These are phyloP conservation scores for Polylopha cassiicola DNA, from an alignment of 2,888 invertebrate genomes.

Conservation along the genomic window DNA sequence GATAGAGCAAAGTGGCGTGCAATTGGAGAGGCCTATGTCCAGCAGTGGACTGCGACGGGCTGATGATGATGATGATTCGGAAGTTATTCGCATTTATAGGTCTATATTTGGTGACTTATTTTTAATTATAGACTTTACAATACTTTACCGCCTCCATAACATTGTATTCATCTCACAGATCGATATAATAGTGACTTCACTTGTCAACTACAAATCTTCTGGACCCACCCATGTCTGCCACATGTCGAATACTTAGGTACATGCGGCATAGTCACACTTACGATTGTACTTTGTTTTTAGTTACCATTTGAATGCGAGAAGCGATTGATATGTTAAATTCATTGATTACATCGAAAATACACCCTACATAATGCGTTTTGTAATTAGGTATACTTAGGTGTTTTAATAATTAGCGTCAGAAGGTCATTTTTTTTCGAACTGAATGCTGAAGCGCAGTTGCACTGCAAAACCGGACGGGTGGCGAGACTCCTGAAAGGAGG, in stretches of 20 bases:
- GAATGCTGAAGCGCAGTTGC: too few relatives aligned
- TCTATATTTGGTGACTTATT: too few relatives aligned
- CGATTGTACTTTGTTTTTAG: constrained; percentile 17
- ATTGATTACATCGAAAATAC: too few relatives aligned
- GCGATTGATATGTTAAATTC: constrained; percentile 11
- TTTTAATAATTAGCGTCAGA: too few relatives aligned
- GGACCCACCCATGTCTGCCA: constrained; percentile 65
- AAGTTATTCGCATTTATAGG: too few relatives aligned
- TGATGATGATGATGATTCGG: too few relatives aligned
- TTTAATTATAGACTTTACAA: constrained; percentile 3
- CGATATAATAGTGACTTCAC: constrained; percentile 22
- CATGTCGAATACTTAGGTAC: constrained; percentile 63
- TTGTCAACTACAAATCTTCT: constrained; percentile 72
- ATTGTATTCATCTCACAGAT: constrained; percentile 53
- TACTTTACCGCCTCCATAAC: constrained; percentile 23
- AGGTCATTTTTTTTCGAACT: too few relatives aligned
- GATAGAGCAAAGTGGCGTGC: too few relatives aligned
- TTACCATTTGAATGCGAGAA: constrained; percentile 24
- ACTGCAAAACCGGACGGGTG: too few relatives aligned
- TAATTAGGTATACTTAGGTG: too few relatives aligned
- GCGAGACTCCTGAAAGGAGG: too few relatives aligned
- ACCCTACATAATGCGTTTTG: too few relatives aligned
- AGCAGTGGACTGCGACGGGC: not conserved
- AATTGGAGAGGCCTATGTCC: constrained; percentile 3
- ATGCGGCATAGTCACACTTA: constrained; percentile 47